These are phyloP conservation scores for Colletes gigas DNA, from an alignment of 1,140 invertebrate species.

Conservation along the genomic window DNA sequence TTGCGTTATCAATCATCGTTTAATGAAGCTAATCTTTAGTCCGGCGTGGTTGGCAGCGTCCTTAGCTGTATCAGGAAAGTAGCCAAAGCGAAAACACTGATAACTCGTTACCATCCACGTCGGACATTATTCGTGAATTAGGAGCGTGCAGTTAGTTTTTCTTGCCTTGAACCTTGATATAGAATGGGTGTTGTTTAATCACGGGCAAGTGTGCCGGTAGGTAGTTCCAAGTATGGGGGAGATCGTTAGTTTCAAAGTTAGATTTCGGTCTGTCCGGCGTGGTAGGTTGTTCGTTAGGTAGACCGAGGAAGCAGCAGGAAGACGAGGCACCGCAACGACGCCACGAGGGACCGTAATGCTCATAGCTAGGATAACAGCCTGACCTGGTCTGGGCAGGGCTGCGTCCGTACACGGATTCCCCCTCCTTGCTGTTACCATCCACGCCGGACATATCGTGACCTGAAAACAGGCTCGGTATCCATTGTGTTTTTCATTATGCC, in stretches of 20 bases:
- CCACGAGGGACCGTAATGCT: constrained; percentile 85
- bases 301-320: constrained; percentile 81
- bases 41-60: constrained; percentile 42
- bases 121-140: constrained; percentile 33
- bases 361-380: constrained; percentile 93
- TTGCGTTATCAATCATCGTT: constrained; percentile 1
- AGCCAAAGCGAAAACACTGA: constrained; percentile 27
- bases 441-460: constrained; percentile 95
- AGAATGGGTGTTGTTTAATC: constrained; percentile 9
- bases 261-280: constrained; percentile 78
- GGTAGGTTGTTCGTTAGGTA: constrained; percentile 80
- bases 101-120: constrained; percentile 45
- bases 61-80: constrained; percentile 14
- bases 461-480: constrained; percentile 71
- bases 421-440: constrained; percentile 92
- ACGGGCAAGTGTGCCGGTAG: not conserved
- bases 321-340: constrained; percentile 84
- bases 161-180: not conserved
- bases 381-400: constrained; percentile 87
- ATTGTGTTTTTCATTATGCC: constrained; percentile 29
- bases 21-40: constrained; percentile 1
- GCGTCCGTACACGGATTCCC: constrained; percentile 86
- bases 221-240: not conserved
- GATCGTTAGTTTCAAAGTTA: constrained; percentile 10
- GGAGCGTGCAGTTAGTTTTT: constrained; percentile 7